A percentile compares a stretch with the other conserved stretches of the same genome.
phyloP scores from a whole-genome alignment of 2,113 vertebrate species.

The Gobiocypris rarus region DNA sequence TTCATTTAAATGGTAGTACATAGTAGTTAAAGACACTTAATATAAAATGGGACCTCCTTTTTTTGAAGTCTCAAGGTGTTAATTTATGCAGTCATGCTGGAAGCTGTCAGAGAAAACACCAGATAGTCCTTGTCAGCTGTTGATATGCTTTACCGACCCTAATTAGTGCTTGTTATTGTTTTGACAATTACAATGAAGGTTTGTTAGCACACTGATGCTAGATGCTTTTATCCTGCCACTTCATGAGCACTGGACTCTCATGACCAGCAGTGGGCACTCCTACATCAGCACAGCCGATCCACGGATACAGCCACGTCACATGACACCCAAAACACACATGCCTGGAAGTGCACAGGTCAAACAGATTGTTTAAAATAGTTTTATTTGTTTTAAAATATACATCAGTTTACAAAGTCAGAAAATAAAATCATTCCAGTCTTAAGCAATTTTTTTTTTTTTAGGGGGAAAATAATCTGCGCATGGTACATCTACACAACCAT shows the following conservation, averaged over 20 bases:
- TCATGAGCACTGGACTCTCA: too few relatives aligned
- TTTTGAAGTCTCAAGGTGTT: neutral
- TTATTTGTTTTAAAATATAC: conserved; percentile 97
- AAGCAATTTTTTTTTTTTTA: conserved; percentile 83
- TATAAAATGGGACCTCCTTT: neutral
- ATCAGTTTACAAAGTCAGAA: conserved; percentile 89
- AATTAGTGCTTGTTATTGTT: neutral
- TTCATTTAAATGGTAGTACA: too few relatives aligned
- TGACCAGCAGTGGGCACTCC: conserved; percentile 46
- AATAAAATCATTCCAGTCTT: conserved; percentile 85
- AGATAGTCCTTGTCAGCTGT: neutral
- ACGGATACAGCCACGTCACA: neutral
- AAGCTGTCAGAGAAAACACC: neutral
- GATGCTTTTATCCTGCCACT: neutral
- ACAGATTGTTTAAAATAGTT: conserved; percentile 89
- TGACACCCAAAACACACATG: neutral
- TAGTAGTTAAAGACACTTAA: too few relatives aligned
- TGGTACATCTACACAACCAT: conserved; percentile 39
- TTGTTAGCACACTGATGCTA: neutral
- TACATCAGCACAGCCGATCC: neutral
- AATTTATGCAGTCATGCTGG: neutral
- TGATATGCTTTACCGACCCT: neutral
- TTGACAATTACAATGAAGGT: neutral
- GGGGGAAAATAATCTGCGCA: neutral
- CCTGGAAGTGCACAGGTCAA: neutral